Base-by-base conservation (phyloP, 2,797 vertebrate species). In the Acropternis orthonyx region DNA sequence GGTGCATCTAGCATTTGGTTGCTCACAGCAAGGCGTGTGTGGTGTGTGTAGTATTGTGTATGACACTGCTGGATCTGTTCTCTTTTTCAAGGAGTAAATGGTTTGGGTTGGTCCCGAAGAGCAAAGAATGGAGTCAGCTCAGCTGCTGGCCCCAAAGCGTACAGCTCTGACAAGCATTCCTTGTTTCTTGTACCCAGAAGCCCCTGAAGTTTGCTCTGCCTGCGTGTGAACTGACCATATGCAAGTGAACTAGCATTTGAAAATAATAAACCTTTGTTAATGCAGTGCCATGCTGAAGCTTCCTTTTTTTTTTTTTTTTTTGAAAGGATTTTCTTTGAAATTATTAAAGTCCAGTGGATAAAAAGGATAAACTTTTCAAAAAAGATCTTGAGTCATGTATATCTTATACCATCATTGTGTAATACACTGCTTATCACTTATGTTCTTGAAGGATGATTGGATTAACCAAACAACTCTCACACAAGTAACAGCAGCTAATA, bases 191-290 rank as follows among this genome's bases (percentile, higher is more conserved):
- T 2, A 58, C 17, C 19, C 49, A 49, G 46, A 75, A 89, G 18
- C 7, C 26, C 26, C 46, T 72, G 23, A 65, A 49, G 19, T 61
- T 71, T 5, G 7, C 37, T 84, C 2, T 7, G 17, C 15, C 17
- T 17, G 11, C 0, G 0, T 39, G n/a, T 79, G 7, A 79, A 43
- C 26, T 76, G 65, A 8, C 24, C 12, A 1, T 32, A 12, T 18
- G 20, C 0, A 0, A 74, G 20, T 22, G 26, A 74, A 85, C 10
- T 52, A 41, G 41, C 81, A 78, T 81, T 61, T 75, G n/a, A 46
- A 81, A 87, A 56, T 18, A 74, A 63, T 19, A 75, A 78, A 43
- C 72, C 19, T 68, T 65, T 11, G 6, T 44, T 32, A 67, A 84
- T 68, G 39, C 17, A 75, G 34, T 67, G 26, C 32, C 7, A 28